phyloP scores from a whole-genome alignment of 2,113 vertebrate species.

The Nyctibius bracteatus region DNA sequence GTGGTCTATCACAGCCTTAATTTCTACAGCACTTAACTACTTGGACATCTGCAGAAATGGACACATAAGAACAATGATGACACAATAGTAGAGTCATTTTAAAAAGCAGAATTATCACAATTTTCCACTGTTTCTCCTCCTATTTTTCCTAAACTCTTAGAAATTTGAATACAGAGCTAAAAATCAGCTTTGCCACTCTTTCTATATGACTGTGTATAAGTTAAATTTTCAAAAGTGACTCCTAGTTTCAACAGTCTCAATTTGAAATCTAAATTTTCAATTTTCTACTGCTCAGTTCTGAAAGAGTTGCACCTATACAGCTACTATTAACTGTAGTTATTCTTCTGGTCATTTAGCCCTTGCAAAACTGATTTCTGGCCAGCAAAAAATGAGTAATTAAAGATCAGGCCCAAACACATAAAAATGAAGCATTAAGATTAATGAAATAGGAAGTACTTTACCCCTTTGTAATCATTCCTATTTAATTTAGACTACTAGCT shows the following conservation, averaged over 20 bases:
- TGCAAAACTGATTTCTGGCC: background rate
- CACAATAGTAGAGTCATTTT: background rate
- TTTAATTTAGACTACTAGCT: background rate
- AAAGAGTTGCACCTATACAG: background rate
- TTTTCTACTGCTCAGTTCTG: background rate
- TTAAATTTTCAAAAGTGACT: background rate
- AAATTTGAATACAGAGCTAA: background rate
- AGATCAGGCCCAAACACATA: background rate
- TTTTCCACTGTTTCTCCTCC: background rate
- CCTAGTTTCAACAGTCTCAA: background rate
- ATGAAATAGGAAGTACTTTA: background rate
- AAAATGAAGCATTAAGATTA: background rate
- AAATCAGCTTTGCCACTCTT: background rate
- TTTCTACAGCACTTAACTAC: background rate
- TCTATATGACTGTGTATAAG: background rate
- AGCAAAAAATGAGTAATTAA: background rate
- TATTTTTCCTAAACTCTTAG: background rate
- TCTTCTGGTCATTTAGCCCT: background rate
- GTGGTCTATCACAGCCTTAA: background rate
- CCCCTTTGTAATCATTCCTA: background rate
- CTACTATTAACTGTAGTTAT: background rate
- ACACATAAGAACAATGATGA: background rate
- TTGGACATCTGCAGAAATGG: background rate
- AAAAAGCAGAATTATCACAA: background rate
- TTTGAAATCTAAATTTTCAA: background rate